Evolutionary conservation across 2,797 vertebrate species (phyloP).

Genomic region (Gobio occitaniae): DNA sequence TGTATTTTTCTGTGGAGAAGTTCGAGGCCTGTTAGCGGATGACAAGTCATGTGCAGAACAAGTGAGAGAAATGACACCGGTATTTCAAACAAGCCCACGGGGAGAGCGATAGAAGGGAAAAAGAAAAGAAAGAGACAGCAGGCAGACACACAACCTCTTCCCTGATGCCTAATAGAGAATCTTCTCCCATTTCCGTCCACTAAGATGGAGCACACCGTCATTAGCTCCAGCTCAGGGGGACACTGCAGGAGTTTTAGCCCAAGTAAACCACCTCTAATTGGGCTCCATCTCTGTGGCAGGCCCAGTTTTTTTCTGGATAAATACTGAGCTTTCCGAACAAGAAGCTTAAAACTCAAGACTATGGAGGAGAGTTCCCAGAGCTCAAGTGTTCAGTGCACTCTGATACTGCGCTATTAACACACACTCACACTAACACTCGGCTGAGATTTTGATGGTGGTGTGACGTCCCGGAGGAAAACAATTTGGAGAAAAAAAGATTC

Average conservation of each 20-base stretch:
- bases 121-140: conserved; percentile 40
- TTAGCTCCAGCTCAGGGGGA: conserved; percentile 54
- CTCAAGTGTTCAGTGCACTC: conserved; percentile 37
- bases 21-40: conserved; percentile 32
- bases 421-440: conserved; percentile 2
- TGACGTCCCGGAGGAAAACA: conserved; percentile 30
- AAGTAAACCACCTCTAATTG: conserved; percentile 60
- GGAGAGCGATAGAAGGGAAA: conserved; percentile 28
- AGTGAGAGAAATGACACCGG: conserved; percentile 41
- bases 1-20: conserved; percentile 26
- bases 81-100: conserved; percentile 54
- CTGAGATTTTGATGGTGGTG: conserved; percentile 29
- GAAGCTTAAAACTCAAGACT: conserved; percentile 20
- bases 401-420: conserved; percentile 42
- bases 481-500: conserved; percentile 25
- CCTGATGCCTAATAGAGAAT: conserved; percentile 48
- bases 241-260: conserved; percentile 53
- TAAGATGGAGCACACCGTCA: conserved; percentile 42
- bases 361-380: conserved; percentile 38
- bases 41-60: conserved; percentile 54
- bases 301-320: conserved; percentile 31
- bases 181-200: conserved; percentile 46
- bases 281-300: conserved; percentile 41
- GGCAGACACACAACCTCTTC: conserved; percentile 37
- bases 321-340: conserved; percentile 36